These are phyloP conservation scores for Trichomalopsis sarcophagae DNA, from an alignment of 1,140 invertebrate genomes.

Conservation along the genomic window DNA sequence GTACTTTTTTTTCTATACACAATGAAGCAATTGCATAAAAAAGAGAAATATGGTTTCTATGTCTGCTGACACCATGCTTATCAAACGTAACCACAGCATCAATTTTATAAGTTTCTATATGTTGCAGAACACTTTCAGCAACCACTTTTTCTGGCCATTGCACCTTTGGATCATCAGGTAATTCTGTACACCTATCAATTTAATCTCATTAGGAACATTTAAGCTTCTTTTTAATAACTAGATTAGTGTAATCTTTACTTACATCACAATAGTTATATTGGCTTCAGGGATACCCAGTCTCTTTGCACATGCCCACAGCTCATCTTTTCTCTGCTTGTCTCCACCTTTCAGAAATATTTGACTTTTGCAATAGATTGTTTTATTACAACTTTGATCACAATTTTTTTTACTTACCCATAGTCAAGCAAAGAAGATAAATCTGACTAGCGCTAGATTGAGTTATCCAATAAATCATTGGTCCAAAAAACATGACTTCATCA, in stretches of 20 bases:
- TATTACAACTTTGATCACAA: conserved; percentile 35
- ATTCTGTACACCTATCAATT: conserved; percentile 76
- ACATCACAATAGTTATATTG: conserved; percentile 82
- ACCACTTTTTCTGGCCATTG: conserved; percentile 86
- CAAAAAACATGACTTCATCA: conserved; percentile 99
- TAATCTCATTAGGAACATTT: neutral
- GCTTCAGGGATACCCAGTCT: conserved; percentile 85
- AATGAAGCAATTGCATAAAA: conserved; percentile 87
- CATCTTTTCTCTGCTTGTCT: conserved; percentile 81
- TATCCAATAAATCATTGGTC: conserved; percentile 88
- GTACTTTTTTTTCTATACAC: conserved; percentile 84
- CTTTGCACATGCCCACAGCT: conserved; percentile 86
- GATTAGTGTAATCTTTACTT: conserved; percentile 60
- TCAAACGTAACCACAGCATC: conserved; percentile 95
- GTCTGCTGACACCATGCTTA: conserved; percentile 90
- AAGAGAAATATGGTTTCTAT: conserved; percentile 91
- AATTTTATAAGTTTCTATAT: conserved; percentile 84
- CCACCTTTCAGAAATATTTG: conserved; percentile 78
- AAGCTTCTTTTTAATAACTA: neutral
- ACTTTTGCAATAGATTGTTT: conserved; percentile 33
- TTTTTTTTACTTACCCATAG: conserved; percentile 80
- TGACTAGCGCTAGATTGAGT: conserved; percentile 78
- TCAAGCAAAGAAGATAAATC: conserved; percentile 90
- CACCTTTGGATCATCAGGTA: conserved; percentile 84
- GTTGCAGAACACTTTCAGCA: conserved; percentile 82